Evolutionary conservation across 2,888 invertebrate genomes (phyloP), one percentile per base, ranked within the genome.

Genomic region (Nowickia ferox): DNA sequence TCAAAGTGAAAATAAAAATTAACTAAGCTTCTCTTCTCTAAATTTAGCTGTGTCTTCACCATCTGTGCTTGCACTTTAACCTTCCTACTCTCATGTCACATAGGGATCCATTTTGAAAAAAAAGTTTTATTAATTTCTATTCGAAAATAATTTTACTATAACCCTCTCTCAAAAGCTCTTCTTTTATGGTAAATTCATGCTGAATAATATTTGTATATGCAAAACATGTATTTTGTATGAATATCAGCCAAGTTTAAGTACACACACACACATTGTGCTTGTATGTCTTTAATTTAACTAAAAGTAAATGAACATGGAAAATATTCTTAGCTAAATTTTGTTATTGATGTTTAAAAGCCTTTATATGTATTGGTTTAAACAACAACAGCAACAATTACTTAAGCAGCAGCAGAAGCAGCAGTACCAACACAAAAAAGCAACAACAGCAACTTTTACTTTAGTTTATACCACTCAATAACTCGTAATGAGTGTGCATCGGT

Each of bases 321-420:
- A 61, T 63, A 71, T 76, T 76, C 22, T 65, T 44, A 65, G 44
- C n/a, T 11, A 19, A 72, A 77, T 59, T 42, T 71, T 71, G 57
- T 46, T 72, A 81, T 85, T 81, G 77, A 74, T 72, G 72, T 69
- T 69, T 81, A 85, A 81, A 78, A 85, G 77, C 48, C 81, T 84
- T 80, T 66, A 65, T 71, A 77, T 74, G 80, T 84, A 76, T 84
- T 84, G 59, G 65, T 71, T 80, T 76, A 51, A 66, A 61, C 69
- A 75, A 48, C n/a, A 79, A 69, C 68, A 69, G 63, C n/a, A 72
- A 22, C 44, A 53, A 53, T 11, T 55, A 51, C n/a, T 51, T 51
- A 51, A 8, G 1, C 8, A n/a, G n/a, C n/a, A 51, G 0, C 8
- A 51, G n/a, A n/a, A 8, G 8, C 8, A 5, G n/a, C 15, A 65